A percentile compares a stretch with the other conserved stretches of the same genome.
phyloP scores from a whole-genome alignment of 2,888 invertebrate species.

The Sussaba pulchella region DNA sequence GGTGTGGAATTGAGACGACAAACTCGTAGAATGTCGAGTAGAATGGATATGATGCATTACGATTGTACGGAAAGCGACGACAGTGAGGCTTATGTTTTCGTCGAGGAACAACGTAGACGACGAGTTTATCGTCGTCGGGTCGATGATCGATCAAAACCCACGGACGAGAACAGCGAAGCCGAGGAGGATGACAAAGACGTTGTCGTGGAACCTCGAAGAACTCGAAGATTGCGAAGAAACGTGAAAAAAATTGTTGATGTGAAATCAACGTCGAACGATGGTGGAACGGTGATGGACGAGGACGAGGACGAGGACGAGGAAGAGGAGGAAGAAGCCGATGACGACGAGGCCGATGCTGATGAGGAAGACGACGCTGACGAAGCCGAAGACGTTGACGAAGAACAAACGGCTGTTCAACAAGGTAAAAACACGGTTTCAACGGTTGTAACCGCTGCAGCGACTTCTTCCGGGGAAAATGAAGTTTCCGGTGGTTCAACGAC shows the following conservation, averaged over 20 bases:
- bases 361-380: slow-evolving; percentile 57
- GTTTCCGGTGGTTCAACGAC: background rate
- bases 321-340: slow-evolving; percentile 54
- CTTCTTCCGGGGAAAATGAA: slow-evolving; percentile 7
- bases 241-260: slow-evolving; percentile 83
- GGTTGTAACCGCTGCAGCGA: background rate
- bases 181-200: slow-evolving; percentile 79
- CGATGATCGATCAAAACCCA: slow-evolving; percentile 81
- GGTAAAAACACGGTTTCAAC: too few species aligned
- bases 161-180: slow-evolving; percentile 79
- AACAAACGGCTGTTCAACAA: slow-evolving; percentile 4
- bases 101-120: slow-evolving; percentile 80
- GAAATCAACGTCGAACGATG: slow-evolving; percentile 75
- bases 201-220: slow-evolving; percentile 80
- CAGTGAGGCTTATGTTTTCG: slow-evolving; percentile 85
- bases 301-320: slow-evolving; percentile 60
- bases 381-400: slow-evolving; percentile 53
- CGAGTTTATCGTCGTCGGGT: slow-evolving; percentile 80
- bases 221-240: slow-evolving; percentile 82
- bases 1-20: slow-evolving; percentile 79
- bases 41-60: slow-evolving; percentile 86
- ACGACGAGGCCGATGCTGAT: slow-evolving; percentile 29
- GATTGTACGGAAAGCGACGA: slow-evolving; percentile 86
- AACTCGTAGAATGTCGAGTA: slow-evolving; percentile 86
- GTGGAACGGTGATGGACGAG: slow-evolving; percentile 64